Conservation (phyloP, 2,888 invertebrate genomes). For the Melanostoma scalare region DNA sequence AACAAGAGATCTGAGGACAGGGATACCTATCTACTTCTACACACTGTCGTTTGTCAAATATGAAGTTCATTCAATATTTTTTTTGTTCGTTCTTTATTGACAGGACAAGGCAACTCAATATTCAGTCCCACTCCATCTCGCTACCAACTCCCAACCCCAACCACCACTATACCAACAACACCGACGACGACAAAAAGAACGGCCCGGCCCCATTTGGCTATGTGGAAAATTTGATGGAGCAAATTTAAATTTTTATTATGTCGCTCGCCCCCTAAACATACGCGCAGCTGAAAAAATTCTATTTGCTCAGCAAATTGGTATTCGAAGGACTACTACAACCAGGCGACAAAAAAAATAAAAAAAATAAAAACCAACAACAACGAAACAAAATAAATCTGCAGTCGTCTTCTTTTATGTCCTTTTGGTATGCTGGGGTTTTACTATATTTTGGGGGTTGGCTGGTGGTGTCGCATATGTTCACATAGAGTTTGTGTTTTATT, state of each 20-base stretch:
- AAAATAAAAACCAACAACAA: conserved; percentile 16
- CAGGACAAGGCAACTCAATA: conserved; percentile 67
- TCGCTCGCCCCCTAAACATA: conserved; percentile 60
- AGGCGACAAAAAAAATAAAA: conserved; percentile 26
- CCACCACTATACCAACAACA: background rate
- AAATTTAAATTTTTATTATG: conserved; percentile 73
- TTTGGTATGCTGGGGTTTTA: conserved; percentile 24
- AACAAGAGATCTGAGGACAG: conserved; percentile 7
- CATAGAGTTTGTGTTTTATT: conserved; percentile 56
- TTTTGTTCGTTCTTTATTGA: conserved; percentile 43
- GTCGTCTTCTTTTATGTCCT: conserved; percentile 65
- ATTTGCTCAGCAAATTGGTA: conserved; percentile 73
- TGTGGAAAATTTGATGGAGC: conserved; percentile 72
- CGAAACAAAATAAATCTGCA: conserved; percentile 61
- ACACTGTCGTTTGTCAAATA: conserved; percentile 62
- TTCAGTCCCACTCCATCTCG: conserved; percentile 36
- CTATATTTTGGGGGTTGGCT: conserved; percentile 23
- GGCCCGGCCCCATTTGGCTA: conserved; percentile 22
- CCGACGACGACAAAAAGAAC: conserved; percentile 19
- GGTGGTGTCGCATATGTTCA: conserved; percentile 65
- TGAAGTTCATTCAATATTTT: conserved; percentile 39
- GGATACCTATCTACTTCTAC: conserved; percentile 20
- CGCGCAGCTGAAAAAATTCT: conserved; percentile 69
- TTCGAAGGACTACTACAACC: conserved; percentile 62
- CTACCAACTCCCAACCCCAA: background rate